phyloP scores from a whole-genome alignment of 2,888 invertebrate species.

The Oligia strigilis region DNA sequence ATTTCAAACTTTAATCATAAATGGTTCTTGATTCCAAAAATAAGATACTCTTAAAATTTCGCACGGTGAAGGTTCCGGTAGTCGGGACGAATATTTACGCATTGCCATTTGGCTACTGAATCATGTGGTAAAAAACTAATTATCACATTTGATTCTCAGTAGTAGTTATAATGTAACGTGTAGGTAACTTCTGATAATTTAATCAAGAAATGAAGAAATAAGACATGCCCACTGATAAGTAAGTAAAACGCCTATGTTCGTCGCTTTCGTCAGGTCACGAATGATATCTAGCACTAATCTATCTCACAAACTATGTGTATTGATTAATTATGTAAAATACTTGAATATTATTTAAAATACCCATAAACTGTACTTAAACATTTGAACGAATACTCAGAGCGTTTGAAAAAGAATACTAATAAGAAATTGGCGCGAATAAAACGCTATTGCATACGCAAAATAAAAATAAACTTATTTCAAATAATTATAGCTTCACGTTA shows the following conservation, averaged over 20 bases:
- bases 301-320: conserved; percentile 7
- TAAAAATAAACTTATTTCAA: not conserved
- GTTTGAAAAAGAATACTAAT: conserved; percentile 35
- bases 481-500: conserved; percentile 69
- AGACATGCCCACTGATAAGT: not conserved
- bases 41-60: not conserved
- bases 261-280: not conserved
- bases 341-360: conserved; percentile 2
- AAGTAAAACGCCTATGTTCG: conserved; percentile 13
- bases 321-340: not conserved
- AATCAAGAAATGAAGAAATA: conserved; percentile 1
- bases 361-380: conserved; percentile 34
- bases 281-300: conserved; percentile 1
- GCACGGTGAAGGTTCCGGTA: not conserved
- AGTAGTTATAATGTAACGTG: not conserved
- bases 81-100: not conserved
- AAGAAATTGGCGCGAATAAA: conserved; percentile 71
- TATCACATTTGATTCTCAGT: not conserved
- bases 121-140: not conserved
- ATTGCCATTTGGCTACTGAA: not conserved
- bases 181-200: not conserved
- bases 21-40: not conserved
- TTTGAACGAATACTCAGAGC: conserved; percentile 44
- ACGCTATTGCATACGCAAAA: conserved; percentile 20
- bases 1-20: not conserved